These are phyloP conservation scores for Myiotriccus ornatus DNA, from an alignment of 2,797 vertebrate genomes.

Conservation along the genomic window DNA sequence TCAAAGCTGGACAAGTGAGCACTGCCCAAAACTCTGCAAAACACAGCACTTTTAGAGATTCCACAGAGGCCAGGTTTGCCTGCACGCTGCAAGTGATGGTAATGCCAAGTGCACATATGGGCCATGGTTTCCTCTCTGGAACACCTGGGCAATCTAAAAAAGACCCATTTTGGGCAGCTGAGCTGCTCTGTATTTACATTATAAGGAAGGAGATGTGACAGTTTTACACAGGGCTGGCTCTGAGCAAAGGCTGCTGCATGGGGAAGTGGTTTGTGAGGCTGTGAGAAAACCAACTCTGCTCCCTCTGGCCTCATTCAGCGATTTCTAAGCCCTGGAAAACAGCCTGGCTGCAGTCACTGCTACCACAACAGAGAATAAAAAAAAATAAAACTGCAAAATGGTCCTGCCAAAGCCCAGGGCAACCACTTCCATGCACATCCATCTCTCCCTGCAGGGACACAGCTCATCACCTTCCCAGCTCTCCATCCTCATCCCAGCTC, in stretches of 20 bases:
- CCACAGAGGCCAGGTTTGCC: not conserved
- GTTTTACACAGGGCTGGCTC: not conserved
- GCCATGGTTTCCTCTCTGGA: not conserved
- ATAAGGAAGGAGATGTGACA: not conserved
- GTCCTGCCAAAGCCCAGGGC: not conserved
- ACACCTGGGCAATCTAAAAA: not conserved
- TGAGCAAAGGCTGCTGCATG: not conserved
- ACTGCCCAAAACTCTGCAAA: not conserved
- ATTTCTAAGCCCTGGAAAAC: not conserved
- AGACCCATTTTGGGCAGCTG: not conserved
- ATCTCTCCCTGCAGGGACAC: not conserved
- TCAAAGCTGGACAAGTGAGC: not conserved
- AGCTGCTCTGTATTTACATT: not conserved
- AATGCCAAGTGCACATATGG: rapidly evolving
- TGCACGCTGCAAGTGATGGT: not conserved
- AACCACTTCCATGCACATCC: not conserved
- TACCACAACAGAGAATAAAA: not conserved
- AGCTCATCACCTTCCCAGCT: not conserved
- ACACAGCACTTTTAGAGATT: not conserved
- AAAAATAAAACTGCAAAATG: not conserved
- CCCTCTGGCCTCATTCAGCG: not conserved
- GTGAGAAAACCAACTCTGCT: not conserved
- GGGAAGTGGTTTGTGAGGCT: not conserved
- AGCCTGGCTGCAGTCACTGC: not conserved
- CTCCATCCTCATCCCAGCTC: not conserved